Conservation (phyloP, 37 sponge, comb jelly and placozoan species). For the Axinella damicornis region DNA sequence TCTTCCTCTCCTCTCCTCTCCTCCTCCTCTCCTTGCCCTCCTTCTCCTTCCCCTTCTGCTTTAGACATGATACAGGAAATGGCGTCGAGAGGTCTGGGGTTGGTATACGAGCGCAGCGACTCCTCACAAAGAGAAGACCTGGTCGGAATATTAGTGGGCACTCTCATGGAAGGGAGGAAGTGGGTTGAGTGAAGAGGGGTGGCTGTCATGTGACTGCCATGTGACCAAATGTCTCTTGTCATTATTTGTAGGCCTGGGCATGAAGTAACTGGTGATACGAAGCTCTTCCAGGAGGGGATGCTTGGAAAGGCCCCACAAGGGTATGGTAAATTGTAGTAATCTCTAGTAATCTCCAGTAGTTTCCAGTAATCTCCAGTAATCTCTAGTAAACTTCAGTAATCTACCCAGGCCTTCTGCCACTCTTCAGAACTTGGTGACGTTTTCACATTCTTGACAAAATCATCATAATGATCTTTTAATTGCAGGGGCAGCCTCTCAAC, state of each 20-base stretch:
- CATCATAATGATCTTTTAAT: background rate
- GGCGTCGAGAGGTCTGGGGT: slow-evolving; percentile 76
- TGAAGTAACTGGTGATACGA: slow-evolving; percentile 52
- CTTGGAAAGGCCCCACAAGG: slow-evolving; percentile 80
- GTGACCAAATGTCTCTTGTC: too few relatives aligned
- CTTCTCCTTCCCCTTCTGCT: background rate
- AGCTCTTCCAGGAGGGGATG: slow-evolving; percentile 68
- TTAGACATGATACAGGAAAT: slow-evolving; percentile 82
- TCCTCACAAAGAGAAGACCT: slow-evolving; percentile 35
- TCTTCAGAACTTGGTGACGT: too few relatives aligned
- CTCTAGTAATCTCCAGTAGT: too few relatives aligned
- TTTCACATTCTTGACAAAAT: too few relatives aligned
- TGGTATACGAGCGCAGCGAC: slow-evolving; percentile 73
- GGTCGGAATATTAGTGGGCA: slow-evolving; percentile 60
- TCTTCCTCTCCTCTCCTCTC: background rate
- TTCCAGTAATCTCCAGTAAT: too few relatives aligned
- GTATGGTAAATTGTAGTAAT: too few relatives aligned
- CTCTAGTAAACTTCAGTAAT: too few relatives aligned
- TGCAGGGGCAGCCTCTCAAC: slow-evolving; percentile 66
- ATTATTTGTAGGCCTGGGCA: background rate
- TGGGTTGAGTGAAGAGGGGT: slow-evolving; percentile 24
- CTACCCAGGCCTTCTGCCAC: too few relatives aligned
- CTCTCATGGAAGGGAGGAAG: slow-evolving; percentile 76
- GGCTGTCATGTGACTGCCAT: background rate
- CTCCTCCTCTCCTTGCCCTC: background rate